phyloP scores from a whole-genome alignment of 1,140 invertebrate species.

The Limonius californicus region DNA sequence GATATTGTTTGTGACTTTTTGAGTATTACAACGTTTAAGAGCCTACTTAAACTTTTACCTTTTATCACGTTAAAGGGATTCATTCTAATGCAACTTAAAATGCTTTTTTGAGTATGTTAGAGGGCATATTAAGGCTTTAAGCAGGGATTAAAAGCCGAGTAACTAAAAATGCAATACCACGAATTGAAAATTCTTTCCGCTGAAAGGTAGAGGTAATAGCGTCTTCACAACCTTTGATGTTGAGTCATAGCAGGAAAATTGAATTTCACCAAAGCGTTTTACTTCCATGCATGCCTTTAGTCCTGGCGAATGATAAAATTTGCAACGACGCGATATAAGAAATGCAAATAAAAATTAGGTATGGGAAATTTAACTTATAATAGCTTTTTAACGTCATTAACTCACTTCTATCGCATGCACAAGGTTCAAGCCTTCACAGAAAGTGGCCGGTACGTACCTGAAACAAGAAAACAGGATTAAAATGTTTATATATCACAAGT shows the following conservation, averaged over 20 bases:
- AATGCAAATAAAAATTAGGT: background rate
- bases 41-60: too few species aligned
- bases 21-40: too few species aligned
- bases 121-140: too few species aligned
- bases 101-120: too few species aligned
- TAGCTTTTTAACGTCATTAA: background rate
- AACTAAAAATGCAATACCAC: conserved; percentile 5
- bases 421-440: too few species aligned
- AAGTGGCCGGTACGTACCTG: conserved; percentile 1
- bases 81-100: too few species aligned
- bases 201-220: conserved; percentile 7
- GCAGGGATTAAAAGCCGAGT: background rate
- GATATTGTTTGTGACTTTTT: too few species aligned
- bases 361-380: background rate
- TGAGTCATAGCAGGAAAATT: conserved; percentile 8
- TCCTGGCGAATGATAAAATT: conserved; percentile 2
- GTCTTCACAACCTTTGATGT: conserved; percentile 8
- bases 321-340: background rate
- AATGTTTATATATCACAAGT: background rate
- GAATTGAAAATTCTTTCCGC: conserved; percentile 6
- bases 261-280: conserved; percentile 4
- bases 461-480: background rate
- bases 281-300: background rate
- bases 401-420: background rate
- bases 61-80: too few species aligned